These are phyloP conservation scores for Bembecia ichneumoniformis DNA, from an alignment of 2,888 invertebrate genomes.

Conservation along the genomic window DNA sequence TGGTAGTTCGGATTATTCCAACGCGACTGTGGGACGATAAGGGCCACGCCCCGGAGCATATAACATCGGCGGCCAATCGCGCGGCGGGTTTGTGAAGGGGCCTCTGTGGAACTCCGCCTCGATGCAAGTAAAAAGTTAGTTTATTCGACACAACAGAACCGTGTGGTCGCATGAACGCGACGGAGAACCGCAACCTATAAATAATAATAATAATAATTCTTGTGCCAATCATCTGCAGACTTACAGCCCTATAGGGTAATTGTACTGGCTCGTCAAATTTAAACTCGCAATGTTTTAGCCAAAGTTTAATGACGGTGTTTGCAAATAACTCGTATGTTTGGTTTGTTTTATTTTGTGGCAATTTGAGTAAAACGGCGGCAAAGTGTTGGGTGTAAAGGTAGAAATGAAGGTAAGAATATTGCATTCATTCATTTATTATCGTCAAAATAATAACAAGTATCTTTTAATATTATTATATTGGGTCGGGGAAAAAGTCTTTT, in stretches of 20 bases:
- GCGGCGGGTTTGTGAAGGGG: conserved; percentile 10
- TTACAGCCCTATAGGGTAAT: too few species aligned
- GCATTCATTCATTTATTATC: too few species aligned
- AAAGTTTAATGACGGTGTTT: conserved; percentile 22
- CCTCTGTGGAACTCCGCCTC: conserved; percentile 26
- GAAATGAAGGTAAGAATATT: conserved; percentile 53
- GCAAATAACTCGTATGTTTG: conserved; percentile 18
- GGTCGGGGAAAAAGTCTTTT: too few species aligned
- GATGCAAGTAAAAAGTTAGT: conserved; percentile 29
- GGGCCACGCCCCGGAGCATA: conserved; percentile 19
- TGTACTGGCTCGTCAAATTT: too few species aligned
- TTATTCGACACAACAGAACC: conserved; percentile 27
- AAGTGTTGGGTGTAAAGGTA: conserved; percentile 52
- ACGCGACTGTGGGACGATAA: conserved; percentile 5
- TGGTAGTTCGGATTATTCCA: conserved; percentile 3
- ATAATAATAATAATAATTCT: too few species aligned
- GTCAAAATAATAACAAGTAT: too few species aligned
- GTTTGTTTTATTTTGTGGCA: conserved; percentile 38
- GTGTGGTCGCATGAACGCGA: conserved; percentile 26
- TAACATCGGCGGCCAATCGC: conserved; percentile 26
- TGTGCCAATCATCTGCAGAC: too few species aligned
- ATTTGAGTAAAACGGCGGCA: conserved; percentile 25
- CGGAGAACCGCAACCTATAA: background rate
- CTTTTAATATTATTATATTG: too few species aligned
- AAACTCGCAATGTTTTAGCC: conserved; percentile 23